phyloP scores from a whole-genome alignment of 2,888 invertebrate species.

The Tipula confusa region DNA sequence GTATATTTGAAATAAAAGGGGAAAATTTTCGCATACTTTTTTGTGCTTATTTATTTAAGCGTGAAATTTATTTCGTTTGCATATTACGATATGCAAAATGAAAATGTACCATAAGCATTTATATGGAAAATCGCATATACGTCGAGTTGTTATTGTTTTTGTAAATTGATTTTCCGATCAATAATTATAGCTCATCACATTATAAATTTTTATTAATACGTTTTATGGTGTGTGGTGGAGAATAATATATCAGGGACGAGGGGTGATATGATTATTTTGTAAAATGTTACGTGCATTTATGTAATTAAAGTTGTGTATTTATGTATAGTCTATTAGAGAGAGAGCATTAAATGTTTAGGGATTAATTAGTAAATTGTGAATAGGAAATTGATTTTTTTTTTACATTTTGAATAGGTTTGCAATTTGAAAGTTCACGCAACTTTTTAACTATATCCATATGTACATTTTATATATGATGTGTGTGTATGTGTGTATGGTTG shows the following conservation, averaged over 20 bases:
- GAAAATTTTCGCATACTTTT: neutral
- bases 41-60: neutral
- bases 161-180: constrained; percentile 20
- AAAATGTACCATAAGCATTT: neutral
- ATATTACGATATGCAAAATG: too few relatives aligned
- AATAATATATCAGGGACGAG: neutral
- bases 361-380: constrained; percentile 9
- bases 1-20: neutral
- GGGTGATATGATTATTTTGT: neutral
- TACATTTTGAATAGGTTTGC: neutral
- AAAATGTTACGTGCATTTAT: constrained; percentile 6
- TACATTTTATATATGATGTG: too few relatives aligned
- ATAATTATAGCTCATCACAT: constrained; percentile 12
- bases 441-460: neutral
- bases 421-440: constrained; percentile 3
- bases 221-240: too few relatives aligned
- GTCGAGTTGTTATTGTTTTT: neutral
- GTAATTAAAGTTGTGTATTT: neutral
- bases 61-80: neutral
- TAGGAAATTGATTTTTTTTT: neutral
- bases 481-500: neutral
- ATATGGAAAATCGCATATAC: neutral
- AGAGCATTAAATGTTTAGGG: neutral
- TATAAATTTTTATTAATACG: constrained; percentile 17
- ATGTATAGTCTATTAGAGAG: neutral